Evolutionary conservation across 2,113 vertebrate genomes (phyloP).

Genomic region (Archocentrus centrarchus): DNA sequence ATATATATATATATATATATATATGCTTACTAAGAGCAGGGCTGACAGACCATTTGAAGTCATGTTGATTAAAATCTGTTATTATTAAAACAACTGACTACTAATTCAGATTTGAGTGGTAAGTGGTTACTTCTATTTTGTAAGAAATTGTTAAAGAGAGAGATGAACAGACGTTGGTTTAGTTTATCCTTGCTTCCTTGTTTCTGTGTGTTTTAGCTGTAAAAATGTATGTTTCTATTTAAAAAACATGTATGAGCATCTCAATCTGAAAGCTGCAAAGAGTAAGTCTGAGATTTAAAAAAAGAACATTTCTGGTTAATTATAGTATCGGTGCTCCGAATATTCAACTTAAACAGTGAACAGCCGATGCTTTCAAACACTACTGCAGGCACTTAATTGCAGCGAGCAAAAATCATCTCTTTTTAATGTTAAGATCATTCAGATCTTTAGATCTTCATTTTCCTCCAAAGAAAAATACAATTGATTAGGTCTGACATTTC

Average conservation of each 20-base stretch:
- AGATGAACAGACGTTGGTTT: rapidly evolving
- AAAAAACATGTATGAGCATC: rapidly evolving
- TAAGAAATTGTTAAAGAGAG: rapidly evolving
- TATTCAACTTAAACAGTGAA: background rate
- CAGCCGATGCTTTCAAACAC: background rate
- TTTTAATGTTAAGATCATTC: background rate
- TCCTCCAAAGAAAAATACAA: conserved; percentile 36
- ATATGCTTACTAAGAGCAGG: rapidly evolving
- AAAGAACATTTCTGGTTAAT: background rate
- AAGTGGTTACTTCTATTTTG: rapidly evolving
- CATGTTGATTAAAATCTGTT: background rate
- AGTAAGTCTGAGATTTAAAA: background rate
- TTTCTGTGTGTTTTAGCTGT: rapidly evolving
- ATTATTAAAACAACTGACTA: background rate
- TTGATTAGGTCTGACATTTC: conserved; percentile 49
- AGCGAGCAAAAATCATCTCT: background rate
- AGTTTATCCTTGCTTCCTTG: rapidly evolving
- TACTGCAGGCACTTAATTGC: background rate
- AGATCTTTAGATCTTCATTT: background rate
- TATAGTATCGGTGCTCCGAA: background rate
- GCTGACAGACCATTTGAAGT: background rate
- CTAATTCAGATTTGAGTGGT: background rate
- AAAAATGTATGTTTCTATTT: background rate
- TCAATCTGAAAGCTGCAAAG: rapidly evolving
- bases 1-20: background rate